Conservation (phyloP, 2,888 invertebrate genomes). For the Macrosiphum euphorbiae region DNA sequence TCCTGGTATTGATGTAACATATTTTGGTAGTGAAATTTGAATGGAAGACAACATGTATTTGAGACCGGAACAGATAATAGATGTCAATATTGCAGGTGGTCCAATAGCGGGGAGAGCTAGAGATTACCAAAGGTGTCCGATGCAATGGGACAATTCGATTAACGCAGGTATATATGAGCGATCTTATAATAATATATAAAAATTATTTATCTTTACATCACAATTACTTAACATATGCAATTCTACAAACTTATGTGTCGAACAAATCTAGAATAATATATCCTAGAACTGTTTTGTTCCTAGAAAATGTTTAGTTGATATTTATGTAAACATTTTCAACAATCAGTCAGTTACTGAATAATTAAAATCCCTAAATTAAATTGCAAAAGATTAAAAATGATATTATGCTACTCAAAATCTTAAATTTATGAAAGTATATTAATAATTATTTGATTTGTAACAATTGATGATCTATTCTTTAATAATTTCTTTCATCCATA, state of each 20-base stretch:
- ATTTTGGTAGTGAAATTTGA: constrained; percentile 74
- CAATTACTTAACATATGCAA: not conserved
- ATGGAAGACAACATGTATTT: constrained; percentile 71
- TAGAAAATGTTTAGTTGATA: no score
- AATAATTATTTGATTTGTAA: not conserved
- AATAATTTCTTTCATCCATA: no score
- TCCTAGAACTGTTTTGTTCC: no score
- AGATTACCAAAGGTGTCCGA: constrained; percentile 47
- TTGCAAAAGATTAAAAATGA: not conserved
- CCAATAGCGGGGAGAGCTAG: constrained; percentile 70
- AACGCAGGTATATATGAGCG: constrained; percentile 28
- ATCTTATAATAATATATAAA: not conserved
- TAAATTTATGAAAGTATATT: not conserved
- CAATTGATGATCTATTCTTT: no score
- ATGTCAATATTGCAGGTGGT: constrained; percentile 67
- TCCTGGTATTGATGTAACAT: constrained; percentile 72
- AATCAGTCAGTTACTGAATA: no score
- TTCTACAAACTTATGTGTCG: not conserved
- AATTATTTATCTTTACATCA: not conserved
- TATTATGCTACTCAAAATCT: not conserved
- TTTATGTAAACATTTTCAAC: no score
- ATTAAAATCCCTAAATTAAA: no score
- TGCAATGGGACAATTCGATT: constrained; percentile 55
- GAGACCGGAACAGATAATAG: constrained; percentile 36
- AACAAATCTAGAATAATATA: not conserved